A percentile compares a stretch with the other conserved stretches of the same genome.
These are phyloP conservation scores for Erebia aethiops DNA, from an alignment of 2,888 invertebrate species.

Conservation along the genomic window DNA sequence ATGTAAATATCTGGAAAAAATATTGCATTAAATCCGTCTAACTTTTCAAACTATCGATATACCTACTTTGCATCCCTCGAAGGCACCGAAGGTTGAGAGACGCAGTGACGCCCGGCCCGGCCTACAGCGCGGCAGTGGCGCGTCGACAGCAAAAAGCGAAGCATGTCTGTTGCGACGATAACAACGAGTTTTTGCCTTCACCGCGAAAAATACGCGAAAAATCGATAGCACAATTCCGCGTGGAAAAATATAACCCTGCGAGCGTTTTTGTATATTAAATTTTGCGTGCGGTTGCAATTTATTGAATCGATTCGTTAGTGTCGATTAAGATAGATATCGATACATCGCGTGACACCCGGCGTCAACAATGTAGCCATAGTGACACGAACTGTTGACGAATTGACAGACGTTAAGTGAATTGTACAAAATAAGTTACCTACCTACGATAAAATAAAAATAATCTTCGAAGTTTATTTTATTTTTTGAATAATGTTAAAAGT, in stretches of 20 bases:
- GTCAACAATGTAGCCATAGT: conserved; percentile 82
- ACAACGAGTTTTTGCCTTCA: conserved; percentile 41
- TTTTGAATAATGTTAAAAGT: conserved; percentile 27
- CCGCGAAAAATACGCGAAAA: conserved; percentile 42
- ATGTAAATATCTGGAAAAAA: background rate
- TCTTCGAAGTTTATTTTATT: conserved; percentile 46
- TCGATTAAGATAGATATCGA: conserved; percentile 58
- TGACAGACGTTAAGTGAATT: conserved; percentile 56
- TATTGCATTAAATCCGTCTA: background rate
- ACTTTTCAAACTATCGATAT: conserved; percentile 42
- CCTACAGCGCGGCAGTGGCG: conserved; percentile 60
- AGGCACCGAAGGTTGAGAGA: conserved; percentile 61
- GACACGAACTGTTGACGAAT: conserved; percentile 73
- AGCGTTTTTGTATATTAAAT: conserved; percentile 31
- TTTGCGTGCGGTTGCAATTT: conserved; percentile 34
- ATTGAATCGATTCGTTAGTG: conserved; percentile 48
- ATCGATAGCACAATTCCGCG: conserved; percentile 48
- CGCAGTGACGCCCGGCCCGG: conserved; percentile 63
- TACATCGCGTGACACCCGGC: conserved; percentile 62
- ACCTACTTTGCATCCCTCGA: conserved; percentile 48
- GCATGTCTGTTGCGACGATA: conserved; percentile 48
- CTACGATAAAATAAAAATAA: conserved; percentile 40
- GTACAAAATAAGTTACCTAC: conserved; percentile 12
- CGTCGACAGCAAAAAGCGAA: conserved; percentile 59
- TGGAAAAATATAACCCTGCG: conserved; percentile 38